These are phyloP conservation scores for Coelogynopora nodosa DNA, from an alignment of 2,888 invertebrate genomes.

Conservation along the genomic window DNA sequence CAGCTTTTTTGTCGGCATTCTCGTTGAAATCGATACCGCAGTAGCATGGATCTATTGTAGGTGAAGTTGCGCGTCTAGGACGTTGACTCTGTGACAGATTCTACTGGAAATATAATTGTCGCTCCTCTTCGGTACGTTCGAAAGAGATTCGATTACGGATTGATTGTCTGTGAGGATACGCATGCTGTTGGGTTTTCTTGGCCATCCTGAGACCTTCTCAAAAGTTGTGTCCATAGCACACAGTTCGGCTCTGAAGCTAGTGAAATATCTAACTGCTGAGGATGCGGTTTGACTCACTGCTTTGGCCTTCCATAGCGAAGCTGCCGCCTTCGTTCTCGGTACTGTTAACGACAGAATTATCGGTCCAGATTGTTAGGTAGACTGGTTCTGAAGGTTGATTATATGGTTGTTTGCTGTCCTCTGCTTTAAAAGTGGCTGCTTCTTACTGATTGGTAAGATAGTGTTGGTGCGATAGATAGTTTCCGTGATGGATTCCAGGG, in stretches of 20 bases:
- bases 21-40: background rate
- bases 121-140: background rate
- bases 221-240: too few species aligned
- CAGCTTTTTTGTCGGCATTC: background rate
- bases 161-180: too few species aligned
- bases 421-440: background rate
- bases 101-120: background rate
- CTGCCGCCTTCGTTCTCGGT: background rate
- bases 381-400: background rate
- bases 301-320: background rate
- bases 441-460: background rate
- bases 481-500: background rate
- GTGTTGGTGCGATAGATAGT: background rate
- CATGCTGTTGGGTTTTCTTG: too few species aligned
- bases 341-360: background rate
- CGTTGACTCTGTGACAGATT: background rate
- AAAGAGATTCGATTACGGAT: background rate
- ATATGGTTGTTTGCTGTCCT: background rate
- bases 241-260: too few species aligned
- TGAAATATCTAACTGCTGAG: too few species aligned
- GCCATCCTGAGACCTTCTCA: background rate
- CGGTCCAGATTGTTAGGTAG: background rate
- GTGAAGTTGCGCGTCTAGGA: background rate
- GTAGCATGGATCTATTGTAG: background rate
- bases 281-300: background rate